These are phyloP conservation scores for Heliconius congener DNA, from an alignment of 1,140 invertebrate species.

Conservation along the genomic window DNA sequence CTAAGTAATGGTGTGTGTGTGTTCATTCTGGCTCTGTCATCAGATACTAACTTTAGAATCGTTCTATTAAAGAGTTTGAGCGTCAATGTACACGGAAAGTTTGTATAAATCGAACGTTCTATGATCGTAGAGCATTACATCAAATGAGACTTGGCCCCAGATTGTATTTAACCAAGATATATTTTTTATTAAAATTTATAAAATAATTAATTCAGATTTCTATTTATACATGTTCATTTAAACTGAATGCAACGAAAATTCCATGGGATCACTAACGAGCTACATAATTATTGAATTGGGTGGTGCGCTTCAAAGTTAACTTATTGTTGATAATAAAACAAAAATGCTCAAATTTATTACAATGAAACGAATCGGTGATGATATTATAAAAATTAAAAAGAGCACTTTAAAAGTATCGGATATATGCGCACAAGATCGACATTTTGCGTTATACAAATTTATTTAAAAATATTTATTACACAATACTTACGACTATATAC, in stretches of 20 bases:
- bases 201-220: constrained; percentile 17
- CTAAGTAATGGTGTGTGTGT: neutral
- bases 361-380: neutral
- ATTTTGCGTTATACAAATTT: neutral
- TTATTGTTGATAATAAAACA: neutral
- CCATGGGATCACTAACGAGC: neutral
- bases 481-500: neutral
- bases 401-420: neutral
- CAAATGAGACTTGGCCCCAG: constrained; percentile 29
- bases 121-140: constrained; percentile 16
- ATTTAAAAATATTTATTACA: neutral
- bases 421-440: neutral
- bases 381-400: neutral
- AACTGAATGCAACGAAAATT: neutral
- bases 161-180: constrained; percentile 24
- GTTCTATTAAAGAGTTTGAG: neutral
- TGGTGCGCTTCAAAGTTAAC: neutral
- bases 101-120: neutral
- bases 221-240: constrained; percentile 10
- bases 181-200: constrained; percentile 18
- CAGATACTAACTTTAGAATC: neutral
- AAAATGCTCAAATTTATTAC: constrained; percentile 1
- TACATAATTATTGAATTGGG: neutral
- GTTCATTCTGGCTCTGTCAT: neutral
- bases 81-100: constrained; percentile 15